These are phyloP conservation scores for Caenorhabditis imperialis DNA, from an alignment of 2,888 invertebrate species.

Conservation along the genomic window DNA sequence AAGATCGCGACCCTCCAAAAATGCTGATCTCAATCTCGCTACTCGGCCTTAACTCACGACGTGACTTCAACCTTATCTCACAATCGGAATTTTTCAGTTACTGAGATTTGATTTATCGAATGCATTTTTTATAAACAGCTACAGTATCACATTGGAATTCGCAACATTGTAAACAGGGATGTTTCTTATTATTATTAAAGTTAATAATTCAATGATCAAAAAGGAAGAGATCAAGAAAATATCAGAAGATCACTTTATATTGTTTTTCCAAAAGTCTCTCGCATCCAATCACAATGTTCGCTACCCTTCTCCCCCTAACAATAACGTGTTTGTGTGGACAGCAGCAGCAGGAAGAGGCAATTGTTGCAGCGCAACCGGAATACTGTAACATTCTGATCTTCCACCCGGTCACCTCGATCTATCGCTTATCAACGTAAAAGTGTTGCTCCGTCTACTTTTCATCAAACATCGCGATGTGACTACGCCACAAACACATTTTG, in stretches of 20 bases:
- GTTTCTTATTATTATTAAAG: not conserved
- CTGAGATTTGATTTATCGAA: not conserved
- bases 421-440: not conserved
- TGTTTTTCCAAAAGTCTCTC: constrained; percentile 11
- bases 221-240: not conserved
- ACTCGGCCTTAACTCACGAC: not conserved
- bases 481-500: constrained; percentile 7
- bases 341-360: not conserved
- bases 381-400: constrained; percentile 19
- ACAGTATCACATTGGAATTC: too few species aligned
- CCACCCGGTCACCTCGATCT: not conserved
- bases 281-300: not conserved
- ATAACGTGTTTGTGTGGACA: not conserved
- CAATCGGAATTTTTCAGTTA: not conserved
- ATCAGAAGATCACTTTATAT: constrained; percentile 1
- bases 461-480: constrained; percentile 11
- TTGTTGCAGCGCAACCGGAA: not conserved
- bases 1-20: not conserved
- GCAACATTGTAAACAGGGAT: too few species aligned
- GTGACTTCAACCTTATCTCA: not conserved
- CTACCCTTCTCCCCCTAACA: constrained; percentile 9
- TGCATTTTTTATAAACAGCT: too few species aligned
- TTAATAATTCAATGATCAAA: too few species aligned
- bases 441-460: constrained; percentile 18
- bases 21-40: constrained; percentile 1